Evolutionary conservation across 2,888 invertebrate species (phyloP).

Genomic region (Eucera pruinosa): DNA sequence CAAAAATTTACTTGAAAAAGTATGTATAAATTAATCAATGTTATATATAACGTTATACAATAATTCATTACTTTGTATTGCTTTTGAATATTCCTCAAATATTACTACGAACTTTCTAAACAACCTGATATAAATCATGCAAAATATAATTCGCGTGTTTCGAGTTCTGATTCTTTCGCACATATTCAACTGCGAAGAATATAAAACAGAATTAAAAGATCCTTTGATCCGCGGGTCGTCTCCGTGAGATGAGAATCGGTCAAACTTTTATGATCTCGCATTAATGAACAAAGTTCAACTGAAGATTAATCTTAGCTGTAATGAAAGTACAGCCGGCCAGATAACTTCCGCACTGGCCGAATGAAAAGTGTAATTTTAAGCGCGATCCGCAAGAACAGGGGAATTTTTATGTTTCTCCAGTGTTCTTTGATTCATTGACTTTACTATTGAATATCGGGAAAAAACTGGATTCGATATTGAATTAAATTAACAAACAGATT

Average conservation of each 20-base stretch:
- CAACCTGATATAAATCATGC: no score
- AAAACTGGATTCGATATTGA: not conserved
- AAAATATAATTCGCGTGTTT: no score
- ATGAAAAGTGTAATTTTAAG: conserved; percentile 19
- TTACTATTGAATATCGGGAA: not conserved
- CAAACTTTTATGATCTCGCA: conserved; percentile 53
- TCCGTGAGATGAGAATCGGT: conserved; percentile 36
- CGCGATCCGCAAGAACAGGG: not conserved
- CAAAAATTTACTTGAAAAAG: no score
- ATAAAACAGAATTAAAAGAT: conserved; percentile 36
- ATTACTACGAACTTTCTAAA: no score
- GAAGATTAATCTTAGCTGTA: conserved; percentile 54
- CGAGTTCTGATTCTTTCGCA: no score
- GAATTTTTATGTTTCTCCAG: conserved; percentile 9
- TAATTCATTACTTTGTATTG: no score
- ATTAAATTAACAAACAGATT: not conserved
- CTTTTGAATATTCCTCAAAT: no score
- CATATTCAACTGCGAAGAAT: conserved; percentile 6
- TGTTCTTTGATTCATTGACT: not conserved
- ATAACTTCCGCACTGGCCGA: conserved; percentile 36
- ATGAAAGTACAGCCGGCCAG: conserved; percentile 42
- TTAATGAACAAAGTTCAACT: conserved; percentile 60
- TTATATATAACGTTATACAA: no score
- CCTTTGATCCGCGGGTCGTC: conserved; percentile 35
- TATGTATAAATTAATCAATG: no score